Base-by-base conservation (phyloP, 2,888 invertebrate genomes). In the Ectemnius lituratus region DNA sequence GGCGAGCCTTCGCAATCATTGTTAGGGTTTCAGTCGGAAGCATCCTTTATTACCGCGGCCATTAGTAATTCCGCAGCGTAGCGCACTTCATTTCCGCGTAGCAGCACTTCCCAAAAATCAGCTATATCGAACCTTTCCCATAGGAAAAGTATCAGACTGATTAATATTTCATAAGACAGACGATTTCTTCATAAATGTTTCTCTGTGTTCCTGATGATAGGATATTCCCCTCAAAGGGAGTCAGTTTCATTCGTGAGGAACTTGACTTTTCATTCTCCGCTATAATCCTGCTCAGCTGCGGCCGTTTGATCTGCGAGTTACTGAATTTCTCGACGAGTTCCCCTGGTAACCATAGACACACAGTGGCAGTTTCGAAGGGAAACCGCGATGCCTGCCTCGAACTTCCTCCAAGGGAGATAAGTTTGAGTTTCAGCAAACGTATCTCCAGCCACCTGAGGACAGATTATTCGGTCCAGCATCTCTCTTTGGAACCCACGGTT, bases 1-100 rank as follows among this genome's bases (percentile, higher is more conserved):
- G 67, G 75, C 64, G 69, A 70, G 37, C 66, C 58, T 57, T 62
- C 64, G 76, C 70, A 66, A 58, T 59, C 72, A 82, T 80, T 79
- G 82, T 80, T 75, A 70, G 73, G 73, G 63, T 80, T 80, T 82
- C 78, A 82, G 80, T 80, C 73, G 71, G 62, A 52, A 66, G 71
- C 52, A 4, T 37, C 37, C 37, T 37, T 76, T 71, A 75, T 78
- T 70, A 71, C 75, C 64, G 70, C 70, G 71, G 77, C 79, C 78
- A 66, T 79, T 81, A 73, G 75, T 14, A 66, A 62, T 37, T 37
- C 37, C 37, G 37, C 8, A 11, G 37, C 37, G 37, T 37, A 37
- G 37, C 37, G 37, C 8, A 37, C 37, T 37, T 37, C 37, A 37
- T 37, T 37, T 37, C 56, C 49, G 16, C 14, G 52, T 18, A 14